These are phyloP conservation scores for Silvanus unidentatus DNA, from an alignment of 2,888 invertebrate species.

Conservation along the genomic window DNA sequence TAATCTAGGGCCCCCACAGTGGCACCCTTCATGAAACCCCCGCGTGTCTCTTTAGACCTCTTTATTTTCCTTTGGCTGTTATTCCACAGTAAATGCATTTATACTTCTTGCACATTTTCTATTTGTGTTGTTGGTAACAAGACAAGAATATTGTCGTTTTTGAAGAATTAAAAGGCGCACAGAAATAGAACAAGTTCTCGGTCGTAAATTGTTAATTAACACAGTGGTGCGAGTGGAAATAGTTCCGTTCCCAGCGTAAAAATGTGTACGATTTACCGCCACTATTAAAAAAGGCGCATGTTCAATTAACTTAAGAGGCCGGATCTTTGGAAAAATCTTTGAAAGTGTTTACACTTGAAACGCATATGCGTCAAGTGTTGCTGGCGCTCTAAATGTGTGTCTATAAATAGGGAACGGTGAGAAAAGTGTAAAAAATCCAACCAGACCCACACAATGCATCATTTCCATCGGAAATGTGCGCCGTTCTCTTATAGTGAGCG, in stretches of 20 bases:
- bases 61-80: slow-evolving; percentile 26
- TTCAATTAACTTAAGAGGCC: slow-evolving; percentile 20
- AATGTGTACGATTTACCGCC: background rate
- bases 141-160: no score
- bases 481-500: no score
- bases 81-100: background rate
- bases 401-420: slow-evolving; percentile 4
- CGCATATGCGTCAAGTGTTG: slow-evolving; percentile 6
- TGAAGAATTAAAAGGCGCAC: no score
- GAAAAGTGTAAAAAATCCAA: background rate
- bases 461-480: no score
- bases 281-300: slow-evolving; percentile 10
- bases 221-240: no score
- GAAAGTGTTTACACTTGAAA: slow-evolving; percentile 11
- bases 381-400: no score
- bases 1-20: slow-evolving; percentile 21
- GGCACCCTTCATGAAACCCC: slow-evolving; percentile 31
- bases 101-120: no score
- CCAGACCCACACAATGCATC: no score
- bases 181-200: no score
- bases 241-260: no score
- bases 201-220: no score
- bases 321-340: slow-evolving; percentile 14
- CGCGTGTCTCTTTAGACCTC: slow-evolving; percentile 17
- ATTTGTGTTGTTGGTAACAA: no score